Conservation (phyloP, 2,888 invertebrate species). For the Drosophila siamana region DNA sequence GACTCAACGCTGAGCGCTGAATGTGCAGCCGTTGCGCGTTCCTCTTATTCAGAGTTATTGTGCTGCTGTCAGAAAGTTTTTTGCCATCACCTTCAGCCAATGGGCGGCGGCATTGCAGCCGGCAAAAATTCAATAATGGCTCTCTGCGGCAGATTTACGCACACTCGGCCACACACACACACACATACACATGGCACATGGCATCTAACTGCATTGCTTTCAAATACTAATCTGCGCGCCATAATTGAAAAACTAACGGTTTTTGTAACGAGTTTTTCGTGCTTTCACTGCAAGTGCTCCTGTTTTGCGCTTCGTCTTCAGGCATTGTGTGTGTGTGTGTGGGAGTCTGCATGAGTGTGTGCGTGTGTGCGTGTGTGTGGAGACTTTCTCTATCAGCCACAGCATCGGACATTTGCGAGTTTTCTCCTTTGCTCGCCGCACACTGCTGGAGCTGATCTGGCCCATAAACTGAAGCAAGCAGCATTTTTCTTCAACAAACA, state of each 20-base stretch:
- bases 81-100: conserved; percentile 52
- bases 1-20: not conserved
- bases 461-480: conserved; percentile 64
- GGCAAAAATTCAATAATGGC: conserved; percentile 72
- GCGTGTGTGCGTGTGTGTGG: not conserved
- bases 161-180: conserved; percentile 24
- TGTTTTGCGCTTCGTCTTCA: conserved; percentile 33
- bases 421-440: conserved; percentile 25
- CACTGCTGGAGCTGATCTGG: conserved; percentile 15
- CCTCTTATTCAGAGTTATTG: conserved; percentile 74
- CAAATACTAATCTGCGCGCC: conserved; percentile 78
- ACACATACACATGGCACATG: not conserved
- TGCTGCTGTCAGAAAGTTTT: conserved; percentile 64
- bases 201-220: conserved; percentile 50
- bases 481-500: conserved; percentile 55
- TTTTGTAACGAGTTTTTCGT: conserved; percentile 79
- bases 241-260: conserved; percentile 80
- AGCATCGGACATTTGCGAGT: conserved; percentile 34
- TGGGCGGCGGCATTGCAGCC: conserved; percentile 33
- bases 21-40: conserved; percentile 45
- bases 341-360: conserved; percentile 3
- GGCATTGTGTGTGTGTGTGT: not conserved
- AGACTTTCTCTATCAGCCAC: conserved; percentile 39
- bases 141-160: conserved; percentile 65
- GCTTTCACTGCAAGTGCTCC: conserved; percentile 66